phyloP scores from a whole-genome alignment of 1,140 invertebrate species.

The Bombus affinis region DNA sequence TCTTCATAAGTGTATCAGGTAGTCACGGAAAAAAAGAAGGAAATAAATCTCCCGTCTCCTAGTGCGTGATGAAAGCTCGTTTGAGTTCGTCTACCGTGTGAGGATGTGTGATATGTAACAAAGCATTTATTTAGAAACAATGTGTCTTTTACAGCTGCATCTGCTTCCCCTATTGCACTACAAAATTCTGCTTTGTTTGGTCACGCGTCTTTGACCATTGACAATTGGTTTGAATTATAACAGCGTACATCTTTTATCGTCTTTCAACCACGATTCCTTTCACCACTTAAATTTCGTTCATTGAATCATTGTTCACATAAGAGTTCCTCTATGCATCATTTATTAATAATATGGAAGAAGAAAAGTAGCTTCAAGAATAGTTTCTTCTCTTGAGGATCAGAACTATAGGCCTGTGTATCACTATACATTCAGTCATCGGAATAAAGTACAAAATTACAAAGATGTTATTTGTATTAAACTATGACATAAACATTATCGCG shows the following conservation, averaged over 20 bases:
- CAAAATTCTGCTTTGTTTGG: conserved; percentile 7
- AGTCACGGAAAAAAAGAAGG: neutral
- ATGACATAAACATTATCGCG: neutral
- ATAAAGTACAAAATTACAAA: no score
- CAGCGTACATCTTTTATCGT: neutral
- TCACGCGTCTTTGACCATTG: neutral
- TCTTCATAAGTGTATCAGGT: conserved; percentile 21
- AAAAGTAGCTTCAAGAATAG: neutral
- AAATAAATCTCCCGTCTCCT: conserved; percentile 12
- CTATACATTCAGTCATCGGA: no score
- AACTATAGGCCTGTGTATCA: no score
- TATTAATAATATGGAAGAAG: neutral
- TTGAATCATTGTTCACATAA: neutral
- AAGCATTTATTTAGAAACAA: conserved; percentile 19
- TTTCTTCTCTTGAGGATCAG: no score
- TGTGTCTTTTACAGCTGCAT: neutral
- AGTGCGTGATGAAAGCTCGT: conserved; percentile 39
- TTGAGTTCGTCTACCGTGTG: conserved; percentile 17
- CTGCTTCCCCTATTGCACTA: neutral
- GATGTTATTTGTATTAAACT: no score
- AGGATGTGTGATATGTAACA: neutral
- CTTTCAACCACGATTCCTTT: neutral
- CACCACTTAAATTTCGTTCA: neutral
- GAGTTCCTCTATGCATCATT: neutral
- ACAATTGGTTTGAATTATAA: neutral